A percentile compares a stretch with the other conserved stretches of the same genome.
Conservation (phyloP, 2,113 vertebrate species). For the Grus americana region DNA sequence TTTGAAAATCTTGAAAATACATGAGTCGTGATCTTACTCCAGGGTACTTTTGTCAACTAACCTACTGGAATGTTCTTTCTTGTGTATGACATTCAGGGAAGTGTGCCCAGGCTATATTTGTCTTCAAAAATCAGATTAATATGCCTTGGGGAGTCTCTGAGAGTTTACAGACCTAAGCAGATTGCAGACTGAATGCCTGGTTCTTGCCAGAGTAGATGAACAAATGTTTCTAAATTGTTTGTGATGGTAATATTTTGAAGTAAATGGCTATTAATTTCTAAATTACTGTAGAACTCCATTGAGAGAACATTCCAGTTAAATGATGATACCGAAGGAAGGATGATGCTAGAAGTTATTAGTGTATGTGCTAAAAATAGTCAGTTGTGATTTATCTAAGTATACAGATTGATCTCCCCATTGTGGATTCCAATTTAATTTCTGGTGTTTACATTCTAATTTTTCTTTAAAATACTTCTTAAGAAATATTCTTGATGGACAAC, state of each 20-base stretch:
- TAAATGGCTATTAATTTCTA: constrained; percentile 61
- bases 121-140: not conserved
- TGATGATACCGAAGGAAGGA: not conserved
- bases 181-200: not conserved
- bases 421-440: not conserved
- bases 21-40: not conserved
- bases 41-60: not conserved
- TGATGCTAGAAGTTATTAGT: not conserved
- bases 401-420: not conserved
- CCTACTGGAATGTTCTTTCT: not conserved
- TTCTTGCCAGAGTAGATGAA: constrained; percentile 21
- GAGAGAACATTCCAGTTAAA: constrained; percentile 47
- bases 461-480: not conserved
- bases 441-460: not conserved
- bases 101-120: not conserved
- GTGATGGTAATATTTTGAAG: constrained; percentile 48
- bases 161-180: not conserved
- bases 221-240: constrained; percentile 44
- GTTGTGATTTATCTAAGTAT: not conserved
- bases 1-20: not conserved
- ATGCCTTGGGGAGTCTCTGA: not conserved
- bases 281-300: constrained; percentile 35
- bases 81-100: too few species aligned
- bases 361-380: not conserved
- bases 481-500: not conserved